Evolutionary conservation across 2,113 vertebrate genomes (phyloP).

Genomic region (Hiodon tergisus): DNA sequence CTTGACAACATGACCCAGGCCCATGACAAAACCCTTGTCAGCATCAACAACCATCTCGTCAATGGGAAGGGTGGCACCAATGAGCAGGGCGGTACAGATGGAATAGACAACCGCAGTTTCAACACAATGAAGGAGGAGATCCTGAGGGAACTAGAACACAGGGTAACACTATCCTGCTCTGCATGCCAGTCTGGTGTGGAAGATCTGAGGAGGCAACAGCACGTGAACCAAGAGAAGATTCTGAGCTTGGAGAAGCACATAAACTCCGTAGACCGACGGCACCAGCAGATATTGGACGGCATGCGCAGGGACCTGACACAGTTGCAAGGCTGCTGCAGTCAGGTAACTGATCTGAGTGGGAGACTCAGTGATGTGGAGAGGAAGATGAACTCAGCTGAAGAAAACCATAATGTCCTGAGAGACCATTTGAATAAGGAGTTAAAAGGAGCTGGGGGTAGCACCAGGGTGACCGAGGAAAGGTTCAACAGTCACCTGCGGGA

Average conservation of each 20-base stretch:
- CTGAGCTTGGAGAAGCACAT: slow-evolving; percentile 73
- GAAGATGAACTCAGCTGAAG: slow-evolving; percentile 56
- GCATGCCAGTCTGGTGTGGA: slow-evolving; percentile 72
- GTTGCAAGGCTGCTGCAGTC: slow-evolving; percentile 59
- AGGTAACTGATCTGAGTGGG: slow-evolving; percentile 52
- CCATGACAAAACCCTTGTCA: slow-evolving; percentile 71
- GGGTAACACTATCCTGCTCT: slow-evolving; percentile 72
- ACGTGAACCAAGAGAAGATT: slow-evolving; percentile 73
- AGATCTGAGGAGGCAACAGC: slow-evolving; percentile 68
- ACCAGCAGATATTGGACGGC: slow-evolving; percentile 61
- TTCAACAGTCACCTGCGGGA: slow-evolving; percentile 65
- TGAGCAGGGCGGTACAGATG: slow-evolving; percentile 38
- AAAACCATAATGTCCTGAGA: slow-evolving; percentile 59
- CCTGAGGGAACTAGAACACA: slow-evolving; percentile 68
- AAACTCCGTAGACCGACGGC: slow-evolving; percentile 68
- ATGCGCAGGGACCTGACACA: slow-evolving; percentile 53
- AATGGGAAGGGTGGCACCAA: slow-evolving; percentile 46
- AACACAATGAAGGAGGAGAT: slow-evolving; percentile 56
- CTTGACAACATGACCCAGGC: slow-evolving; percentile 76
- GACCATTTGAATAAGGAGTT: slow-evolving; percentile 65
- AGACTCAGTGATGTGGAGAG: slow-evolving; percentile 58
- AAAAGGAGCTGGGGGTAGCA: slow-evolving; percentile 41
- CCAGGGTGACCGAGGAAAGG: slow-evolving; percentile 54
- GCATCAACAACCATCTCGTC: slow-evolving; percentile 68
- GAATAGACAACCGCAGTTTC: slow-evolving; percentile 24